These are phyloP conservation scores for Halichoeres trimaculatus DNA, from an alignment of 2,113 vertebrate species.

Conservation along the genomic window DNA sequence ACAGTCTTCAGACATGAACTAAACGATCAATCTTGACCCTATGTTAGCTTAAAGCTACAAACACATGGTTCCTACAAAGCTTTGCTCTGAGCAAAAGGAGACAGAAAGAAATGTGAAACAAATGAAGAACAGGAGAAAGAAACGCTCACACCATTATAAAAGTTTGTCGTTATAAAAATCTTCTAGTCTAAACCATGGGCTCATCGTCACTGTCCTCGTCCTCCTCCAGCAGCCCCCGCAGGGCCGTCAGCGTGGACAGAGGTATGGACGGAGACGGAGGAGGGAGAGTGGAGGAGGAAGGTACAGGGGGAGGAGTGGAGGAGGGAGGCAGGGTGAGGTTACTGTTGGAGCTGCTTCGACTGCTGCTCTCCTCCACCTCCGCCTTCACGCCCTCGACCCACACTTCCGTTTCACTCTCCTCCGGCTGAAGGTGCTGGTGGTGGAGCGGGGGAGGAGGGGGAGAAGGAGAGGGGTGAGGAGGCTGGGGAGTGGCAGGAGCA, in stretches of 20 bases:
- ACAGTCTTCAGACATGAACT: too few relatives aligned
- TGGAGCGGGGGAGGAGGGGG: not conserved
- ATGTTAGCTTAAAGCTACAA: not conserved
- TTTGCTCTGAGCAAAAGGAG: not conserved
- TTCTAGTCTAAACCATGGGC: conserved; percentile 70
- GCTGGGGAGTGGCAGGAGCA: not conserved
- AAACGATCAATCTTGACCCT: too few relatives aligned
- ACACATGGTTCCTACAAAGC: not conserved
- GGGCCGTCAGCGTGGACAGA: conserved; percentile 55
- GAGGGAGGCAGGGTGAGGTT: conserved; percentile 59
- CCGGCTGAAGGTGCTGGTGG: not conserved
- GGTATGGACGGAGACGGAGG: conserved; percentile 42
- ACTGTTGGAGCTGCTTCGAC: conserved; percentile 41
- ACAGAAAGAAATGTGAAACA: conserved; percentile 21
- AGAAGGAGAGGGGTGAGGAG: not conserved
- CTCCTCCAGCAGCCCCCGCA: conserved; percentile 42
- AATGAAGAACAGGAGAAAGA: conserved; percentile 33
- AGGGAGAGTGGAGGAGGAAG: conserved; percentile 34
- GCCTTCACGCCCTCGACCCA: conserved; percentile 66
- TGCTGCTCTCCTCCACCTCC: conserved; percentile 48
- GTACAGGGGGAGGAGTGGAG: conserved; percentile 49
- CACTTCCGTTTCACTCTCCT: conserved; percentile 67
- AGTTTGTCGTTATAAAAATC: conserved; percentile 56
- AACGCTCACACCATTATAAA: conserved; percentile 46
- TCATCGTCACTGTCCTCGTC: conserved; percentile 76